Evolutionary conservation across 2,113 vertebrate genomes (phyloP).

Genomic region (Phainopepla nitens): DNA sequence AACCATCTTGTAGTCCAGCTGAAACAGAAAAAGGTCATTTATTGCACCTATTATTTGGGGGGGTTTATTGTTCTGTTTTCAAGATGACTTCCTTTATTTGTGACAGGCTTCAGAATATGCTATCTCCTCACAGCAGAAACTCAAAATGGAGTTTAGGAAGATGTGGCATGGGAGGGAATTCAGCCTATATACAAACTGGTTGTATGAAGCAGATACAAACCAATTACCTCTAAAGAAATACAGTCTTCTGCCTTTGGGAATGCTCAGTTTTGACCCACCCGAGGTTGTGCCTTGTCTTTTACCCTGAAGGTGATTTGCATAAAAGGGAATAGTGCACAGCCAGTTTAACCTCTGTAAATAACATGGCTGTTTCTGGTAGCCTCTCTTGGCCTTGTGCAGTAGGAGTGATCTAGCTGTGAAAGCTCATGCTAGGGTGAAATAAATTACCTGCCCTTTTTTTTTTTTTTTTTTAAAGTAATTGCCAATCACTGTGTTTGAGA

Average conservation of each 20-base stretch:
- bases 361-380: background rate
- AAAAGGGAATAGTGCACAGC: background rate
- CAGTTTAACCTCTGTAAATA: background rate
- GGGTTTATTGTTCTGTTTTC: background rate
- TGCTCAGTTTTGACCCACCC: background rate
- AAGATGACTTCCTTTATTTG: rapidly evolving
- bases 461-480: background rate
- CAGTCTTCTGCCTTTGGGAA: background rate
- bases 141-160: background rate
- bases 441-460: background rate
- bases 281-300: background rate
- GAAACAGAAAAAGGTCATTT: slow-evolving; percentile 86
- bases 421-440: background rate
- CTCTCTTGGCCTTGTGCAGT: background rate
- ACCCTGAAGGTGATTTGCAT: background rate
- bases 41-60: background rate
- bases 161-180: background rate
- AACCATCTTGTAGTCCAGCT: slow-evolving; percentile 77
- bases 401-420: background rate
- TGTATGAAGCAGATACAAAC: background rate
- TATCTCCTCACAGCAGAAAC: background rate
- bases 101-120: background rate
- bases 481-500: background rate
- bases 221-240: background rate
- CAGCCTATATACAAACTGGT: background rate